These are phyloP conservation scores for Drosophila borborema DNA, from an alignment of 2,888 invertebrate species.

Conservation along the genomic window DNA sequence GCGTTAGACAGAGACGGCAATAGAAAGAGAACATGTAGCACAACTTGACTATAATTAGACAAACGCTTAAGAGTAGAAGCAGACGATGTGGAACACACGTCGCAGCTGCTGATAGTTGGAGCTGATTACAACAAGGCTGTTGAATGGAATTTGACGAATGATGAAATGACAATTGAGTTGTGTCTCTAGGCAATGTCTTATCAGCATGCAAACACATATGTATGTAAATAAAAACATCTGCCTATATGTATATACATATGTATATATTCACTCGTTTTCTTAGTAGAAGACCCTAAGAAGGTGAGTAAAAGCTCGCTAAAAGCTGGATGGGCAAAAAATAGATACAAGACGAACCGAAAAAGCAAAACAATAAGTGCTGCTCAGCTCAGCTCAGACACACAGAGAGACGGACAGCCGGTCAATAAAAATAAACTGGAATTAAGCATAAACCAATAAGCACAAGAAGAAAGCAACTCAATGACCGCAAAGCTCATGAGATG, in stretches of 20 bases:
- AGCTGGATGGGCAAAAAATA: constrained; percentile 31
- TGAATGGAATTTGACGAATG: constrained; percentile 48
- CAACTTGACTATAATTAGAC: constrained; percentile 51
- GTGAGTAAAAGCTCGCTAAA: constrained; percentile 7
- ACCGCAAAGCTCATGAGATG: constrained; percentile 29
- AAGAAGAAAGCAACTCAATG: constrained; percentile 57
- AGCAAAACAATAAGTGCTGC: constrained; percentile 29
- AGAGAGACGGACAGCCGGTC: constrained; percentile 20
- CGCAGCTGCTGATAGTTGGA: constrained; percentile 52
- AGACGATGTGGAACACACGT: constrained; percentile 41
- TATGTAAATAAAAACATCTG: not conserved
- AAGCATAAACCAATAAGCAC: constrained; percentile 74
- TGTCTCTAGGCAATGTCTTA: constrained; percentile 31
- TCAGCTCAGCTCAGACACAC: constrained; percentile 31
- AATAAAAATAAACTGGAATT: constrained; percentile 79
- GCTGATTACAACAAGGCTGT: constrained; percentile 47
- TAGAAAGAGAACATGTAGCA: constrained; percentile 5
- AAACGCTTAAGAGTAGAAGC: constrained; percentile 47
- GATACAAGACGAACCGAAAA: constrained; percentile 18
- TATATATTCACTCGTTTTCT: constrained; percentile 18
- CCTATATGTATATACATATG: not conserved
- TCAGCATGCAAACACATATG: constrained; percentile 30
- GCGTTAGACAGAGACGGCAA: not conserved
- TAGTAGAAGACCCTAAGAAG: not conserved
- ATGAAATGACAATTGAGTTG: constrained; percentile 45